Evolutionary conservation across 2,888 invertebrate genomes (phyloP).

Genomic region (Microctonus brassicae): DNA sequence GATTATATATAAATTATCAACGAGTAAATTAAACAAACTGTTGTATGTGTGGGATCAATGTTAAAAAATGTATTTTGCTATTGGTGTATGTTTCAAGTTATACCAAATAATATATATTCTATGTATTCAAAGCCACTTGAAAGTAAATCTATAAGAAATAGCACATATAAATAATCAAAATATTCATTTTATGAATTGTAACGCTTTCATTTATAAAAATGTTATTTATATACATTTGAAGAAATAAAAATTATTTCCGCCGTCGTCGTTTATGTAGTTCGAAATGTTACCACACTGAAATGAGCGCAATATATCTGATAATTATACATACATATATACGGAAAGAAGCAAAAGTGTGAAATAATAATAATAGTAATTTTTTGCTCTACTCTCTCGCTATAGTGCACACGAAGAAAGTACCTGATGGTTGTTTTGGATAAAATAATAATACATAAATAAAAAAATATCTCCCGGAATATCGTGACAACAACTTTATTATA

Average conservation of each 20-base stretch:
- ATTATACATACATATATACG: no score
- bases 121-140: conserved; percentile 33
- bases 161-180: background rate
- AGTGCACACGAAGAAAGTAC: background rate
- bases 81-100: conserved; percentile 32
- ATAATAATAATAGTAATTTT: no score
- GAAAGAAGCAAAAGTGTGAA: no score
- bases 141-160: background rate
- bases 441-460: background rate
- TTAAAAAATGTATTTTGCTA: conserved; percentile 41
- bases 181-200: background rate
- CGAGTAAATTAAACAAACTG: conserved; percentile 17
- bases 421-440: background rate
- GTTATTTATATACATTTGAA: background rate
- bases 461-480: no score
- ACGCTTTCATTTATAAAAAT: background rate
- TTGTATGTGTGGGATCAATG: conserved; percentile 23
- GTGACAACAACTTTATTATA: background rate
- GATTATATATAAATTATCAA: background rate
- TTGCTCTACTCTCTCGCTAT: no score
- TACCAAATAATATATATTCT: conserved; percentile 31
- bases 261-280: background rate
- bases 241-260: background rate
- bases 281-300: background rate
- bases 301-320: background rate